These are phyloP conservation scores for Trissoscelio sp. DNA, from an alignment of 2,888 invertebrate species.

Conservation along the genomic window DNA sequence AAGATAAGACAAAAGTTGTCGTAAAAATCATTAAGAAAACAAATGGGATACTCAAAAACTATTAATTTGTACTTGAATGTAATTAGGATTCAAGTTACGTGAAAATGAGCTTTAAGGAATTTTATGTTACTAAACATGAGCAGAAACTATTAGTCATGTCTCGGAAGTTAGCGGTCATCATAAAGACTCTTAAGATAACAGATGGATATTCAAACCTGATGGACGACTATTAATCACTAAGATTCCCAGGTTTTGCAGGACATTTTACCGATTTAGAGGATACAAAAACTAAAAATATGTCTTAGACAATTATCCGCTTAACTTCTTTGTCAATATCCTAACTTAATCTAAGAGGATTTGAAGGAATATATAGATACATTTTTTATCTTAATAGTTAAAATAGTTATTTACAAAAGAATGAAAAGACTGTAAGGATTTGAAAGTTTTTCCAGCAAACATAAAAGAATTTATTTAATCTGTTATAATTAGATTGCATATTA, in stretches of 20 bases:
- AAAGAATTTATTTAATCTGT: no score
- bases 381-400: no score
- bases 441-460: no score
- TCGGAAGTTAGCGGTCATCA: neutral
- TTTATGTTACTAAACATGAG: constrained; percentile 11
- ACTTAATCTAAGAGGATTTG: no score
- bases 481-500: neutral
- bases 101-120: neutral
- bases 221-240: constrained; percentile 6
- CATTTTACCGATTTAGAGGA: no score
- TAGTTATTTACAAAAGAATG: no score
- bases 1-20: neutral
- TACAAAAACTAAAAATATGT: no score
- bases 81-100: constrained; percentile 5
- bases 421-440: no score
- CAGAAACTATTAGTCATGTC: constrained; percentile 5
- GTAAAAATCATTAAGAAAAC: constrained; percentile 9
- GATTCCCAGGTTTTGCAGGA: neutral
- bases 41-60: neutral
- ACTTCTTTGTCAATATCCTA: no score
- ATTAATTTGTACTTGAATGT: neutral
- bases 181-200: constrained; percentile 11
- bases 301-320: no score
- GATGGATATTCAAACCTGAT: constrained; percentile 1
- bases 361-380: no score